Base-by-base conservation (phyloP, 92 coral and sea anemone genomes). In the Palythoa grandiflora region DNA sequence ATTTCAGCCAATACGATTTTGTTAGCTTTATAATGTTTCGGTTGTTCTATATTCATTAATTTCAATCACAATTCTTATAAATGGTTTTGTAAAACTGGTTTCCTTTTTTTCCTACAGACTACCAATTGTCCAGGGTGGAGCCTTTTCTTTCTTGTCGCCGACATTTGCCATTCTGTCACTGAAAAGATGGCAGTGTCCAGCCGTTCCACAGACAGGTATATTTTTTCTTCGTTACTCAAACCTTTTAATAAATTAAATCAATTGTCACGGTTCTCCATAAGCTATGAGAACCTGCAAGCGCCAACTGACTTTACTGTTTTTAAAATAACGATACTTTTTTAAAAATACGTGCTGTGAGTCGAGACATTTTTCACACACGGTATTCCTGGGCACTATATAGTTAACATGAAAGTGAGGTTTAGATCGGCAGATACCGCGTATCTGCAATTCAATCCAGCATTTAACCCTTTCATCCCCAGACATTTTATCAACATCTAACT, bases 91-190 rank as follows among this genome's bases (percentile, higher is more conserved):
- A 11, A 47, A 12, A 11, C 1, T 47, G 28, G 5, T 73, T 73
- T 44, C 15, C 39, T 1, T 17, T 73, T 9, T 48, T n/a, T 79
- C 12, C 20, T 50, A 12, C 79, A 96, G 99, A 83, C 89, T 96
- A 7, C 99, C 99, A 7, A 95, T 96, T 48, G 97, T 96, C 51
- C 99, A 96, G 85, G 99, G 99, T 47, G 95, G 98, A 21, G 88
- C 96, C 15, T 96, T 96, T 55, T 86, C 96, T 37, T 96, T 95
- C 63, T 57, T 96, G 37, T 84, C 95, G 6, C 99, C 99, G 11
- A 94, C 98, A 17, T 84, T 93, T 35, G 96, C 99, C 54, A 96
- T 96, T 71, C 88, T 96, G 87, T 84, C 93, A 36, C 88, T 90
- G 47, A 83, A 87, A 1, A 87, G 93, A 48, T 96, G 91, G 93